These are phyloP conservation scores for Toxotes lorentzi DNA, from an alignment of 2,797 vertebrate genomes.

Conservation along the genomic window DNA sequence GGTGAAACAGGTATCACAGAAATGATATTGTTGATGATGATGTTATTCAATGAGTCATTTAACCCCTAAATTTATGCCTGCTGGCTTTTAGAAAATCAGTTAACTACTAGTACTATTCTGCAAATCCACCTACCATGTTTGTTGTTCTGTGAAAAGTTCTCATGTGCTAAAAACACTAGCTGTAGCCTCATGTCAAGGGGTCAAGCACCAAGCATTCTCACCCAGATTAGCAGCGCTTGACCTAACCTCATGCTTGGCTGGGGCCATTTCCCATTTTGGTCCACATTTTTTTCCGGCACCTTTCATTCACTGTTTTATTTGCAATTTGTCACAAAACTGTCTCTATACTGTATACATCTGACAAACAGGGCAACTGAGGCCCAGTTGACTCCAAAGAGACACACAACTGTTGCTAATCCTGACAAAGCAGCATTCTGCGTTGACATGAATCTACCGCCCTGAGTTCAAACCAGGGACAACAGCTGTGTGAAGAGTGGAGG, in stretches of 20 bases:
- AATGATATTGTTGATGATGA: too few relatives aligned
- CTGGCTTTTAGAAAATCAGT: not conserved
- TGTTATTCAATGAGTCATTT: not conserved
- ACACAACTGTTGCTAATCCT: constrained; percentile 14
- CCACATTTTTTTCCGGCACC: constrained; percentile 19
- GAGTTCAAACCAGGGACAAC: constrained; percentile 70
- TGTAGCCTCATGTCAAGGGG: constrained; percentile 35
- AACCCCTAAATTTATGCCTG: not conserved
- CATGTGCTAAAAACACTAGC: constrained; percentile 23
- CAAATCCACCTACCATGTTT: not conserved
- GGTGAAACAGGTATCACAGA: not conserved
- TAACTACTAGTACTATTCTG: not conserved
- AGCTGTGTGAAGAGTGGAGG: constrained; percentile 34
- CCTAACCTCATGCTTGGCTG: constrained; percentile 28
- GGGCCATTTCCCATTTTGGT: constrained; percentile 26
- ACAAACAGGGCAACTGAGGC: constrained; percentile 27
- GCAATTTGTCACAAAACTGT: constrained; percentile 12
- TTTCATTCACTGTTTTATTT: constrained; percentile 1
- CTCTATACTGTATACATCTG: not conserved
- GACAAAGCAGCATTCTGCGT: constrained; percentile 23
- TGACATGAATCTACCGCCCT: constrained; percentile 18
- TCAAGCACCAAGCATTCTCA: constrained; percentile 48
- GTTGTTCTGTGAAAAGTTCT: not conserved
- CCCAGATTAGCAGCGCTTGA: constrained; percentile 54
- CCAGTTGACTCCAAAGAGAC: constrained; percentile 47